Conservation (phyloP, 1,140 invertebrate species). For the Melitaea cinxia region DNA sequence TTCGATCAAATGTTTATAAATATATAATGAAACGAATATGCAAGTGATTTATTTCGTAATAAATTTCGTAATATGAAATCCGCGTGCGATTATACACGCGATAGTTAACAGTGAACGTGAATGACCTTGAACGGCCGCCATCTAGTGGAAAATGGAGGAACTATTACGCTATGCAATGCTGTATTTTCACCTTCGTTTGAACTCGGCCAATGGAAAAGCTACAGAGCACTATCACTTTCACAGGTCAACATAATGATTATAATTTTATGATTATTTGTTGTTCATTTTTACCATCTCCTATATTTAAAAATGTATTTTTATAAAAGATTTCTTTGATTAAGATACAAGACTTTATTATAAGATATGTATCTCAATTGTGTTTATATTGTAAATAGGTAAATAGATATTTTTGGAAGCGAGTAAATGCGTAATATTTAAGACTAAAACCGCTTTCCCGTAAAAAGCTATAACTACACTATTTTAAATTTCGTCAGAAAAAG, state of each 20-base stretch:
- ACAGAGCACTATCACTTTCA: slow-evolving; percentile 59
- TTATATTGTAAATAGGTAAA: too few species aligned
- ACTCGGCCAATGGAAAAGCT: slow-evolving; percentile 43
- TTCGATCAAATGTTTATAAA: background rate
- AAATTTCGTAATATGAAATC: slow-evolving; percentile 52
- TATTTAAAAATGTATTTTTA: too few species aligned
- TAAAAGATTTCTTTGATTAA: too few species aligned
- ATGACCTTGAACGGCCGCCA: slow-evolving; percentile 56
- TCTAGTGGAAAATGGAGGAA: slow-evolving; percentile 34
- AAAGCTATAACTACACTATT: too few species aligned
- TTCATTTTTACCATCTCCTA: background rate
- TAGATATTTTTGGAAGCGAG: too few species aligned
- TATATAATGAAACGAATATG: slow-evolving; percentile 4
- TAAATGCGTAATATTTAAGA: too few species aligned
- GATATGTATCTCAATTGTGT: too few species aligned
- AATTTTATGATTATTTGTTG: background rate
- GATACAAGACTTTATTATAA: too few species aligned
- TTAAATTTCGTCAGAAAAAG: too few species aligned
- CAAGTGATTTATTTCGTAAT: slow-evolving; percentile 42
- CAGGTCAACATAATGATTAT: slow-evolving; percentile 18
- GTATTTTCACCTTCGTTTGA: slow-evolving; percentile 51
- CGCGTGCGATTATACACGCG: slow-evolving; percentile 38
- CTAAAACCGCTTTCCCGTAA: too few species aligned
- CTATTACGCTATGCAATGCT: slow-evolving; percentile 35
- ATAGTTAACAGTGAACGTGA: slow-evolving; percentile 37